Base-by-base conservation (phyloP, 2,888 invertebrate genomes). In the Halocaridina rubra region DNA sequence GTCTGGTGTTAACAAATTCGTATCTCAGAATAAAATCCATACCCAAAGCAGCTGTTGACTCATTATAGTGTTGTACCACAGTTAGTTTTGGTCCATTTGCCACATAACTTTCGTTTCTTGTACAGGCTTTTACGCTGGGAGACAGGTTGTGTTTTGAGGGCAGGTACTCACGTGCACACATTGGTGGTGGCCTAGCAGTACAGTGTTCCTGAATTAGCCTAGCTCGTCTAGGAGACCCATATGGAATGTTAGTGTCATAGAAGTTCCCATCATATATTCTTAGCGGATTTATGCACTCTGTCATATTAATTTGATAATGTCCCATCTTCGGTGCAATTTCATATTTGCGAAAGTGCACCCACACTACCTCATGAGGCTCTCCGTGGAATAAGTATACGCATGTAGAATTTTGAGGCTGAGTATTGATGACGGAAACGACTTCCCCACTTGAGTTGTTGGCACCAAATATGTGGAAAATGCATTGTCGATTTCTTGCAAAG, bases 331-430 rank as follows among this genome's bases (percentile, higher is more conserved):
- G 87, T 5, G 69, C 94, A 1, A 95, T 94, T 91, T 95, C 95
- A 90, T 96, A 96, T 91, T 96, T 96, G 89, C 95, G 94, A 90
- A 96, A 96, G 29, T 95, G 95, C 88, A 96, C 93, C 96, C 96
- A 96, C 32, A 96, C 95, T 86, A 95, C 94, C 91, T 95, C 95
- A 90, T 94, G 94, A 7, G 93, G 71, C 39, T 87, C 87, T 10
- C 93, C 93, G 91, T 93, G 93, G 90, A 96, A 95, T 90, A 94
- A 94, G 91, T 95, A 96, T 85, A 95, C 94, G 90, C 96, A 96
- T 3, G 95, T 95, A 0, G 95, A 95, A 91, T 96, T 95, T 1
- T 95, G 95, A 0, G 96, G 95, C 84, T 96, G 91, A 0, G 95
- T 95, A 91, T 96, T 87, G 10, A 87, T 67, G 22, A 87, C 87